Percentiles rank a stretch among this genome's conserved stretches.
Conservation (phyloP, 2,888 invertebrate genomes). For the Pterostichus niger region DNA sequence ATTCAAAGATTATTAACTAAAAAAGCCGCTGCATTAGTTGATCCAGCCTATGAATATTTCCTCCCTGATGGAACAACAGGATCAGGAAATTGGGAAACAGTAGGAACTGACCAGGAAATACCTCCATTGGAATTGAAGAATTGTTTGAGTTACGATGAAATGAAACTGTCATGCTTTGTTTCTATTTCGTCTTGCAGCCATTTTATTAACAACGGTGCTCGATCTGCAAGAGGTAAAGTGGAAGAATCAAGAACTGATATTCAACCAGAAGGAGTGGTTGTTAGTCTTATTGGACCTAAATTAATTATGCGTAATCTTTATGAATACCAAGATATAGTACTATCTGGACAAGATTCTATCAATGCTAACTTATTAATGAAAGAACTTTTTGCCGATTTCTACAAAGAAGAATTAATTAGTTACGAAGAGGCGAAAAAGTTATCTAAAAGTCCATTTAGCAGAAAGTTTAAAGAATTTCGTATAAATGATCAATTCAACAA, state of each 20-base stretch:
- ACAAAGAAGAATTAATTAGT: slow-evolving; percentile 69
- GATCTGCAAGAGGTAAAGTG: slow-evolving; percentile 78
- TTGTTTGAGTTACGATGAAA: slow-evolving; percentile 83
- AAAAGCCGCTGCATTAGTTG: slow-evolving; percentile 79
- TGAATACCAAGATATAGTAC: slow-evolving; percentile 79
- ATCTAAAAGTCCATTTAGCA: slow-evolving; percentile 72
- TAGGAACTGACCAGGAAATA: slow-evolving; percentile 80
- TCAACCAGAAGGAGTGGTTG: slow-evolving; percentile 76
- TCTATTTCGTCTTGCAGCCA: slow-evolving; percentile 81
- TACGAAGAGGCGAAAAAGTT: slow-evolving; percentile 74
- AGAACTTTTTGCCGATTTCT: slow-evolving; percentile 72
- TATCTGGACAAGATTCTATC: slow-evolving; percentile 73
- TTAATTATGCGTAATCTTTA: slow-evolving; percentile 71
- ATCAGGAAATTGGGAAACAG: slow-evolving; percentile 80
- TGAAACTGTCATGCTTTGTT: slow-evolving; percentile 81
- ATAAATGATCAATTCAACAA: slow-evolving; percentile 72
- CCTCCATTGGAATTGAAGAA: slow-evolving; percentile 79
- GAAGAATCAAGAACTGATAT: slow-evolving; percentile 76
- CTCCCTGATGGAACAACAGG: slow-evolving; percentile 72
- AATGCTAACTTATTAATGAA: slow-evolving; percentile 69
- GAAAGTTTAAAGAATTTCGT: too few relatives aligned
- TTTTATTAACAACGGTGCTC: slow-evolving; percentile 81
- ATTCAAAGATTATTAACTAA: slow-evolving; percentile 81
- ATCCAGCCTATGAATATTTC: slow-evolving; percentile 65
- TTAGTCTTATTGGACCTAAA: slow-evolving; percentile 79